Evolutionary conservation across 1,140 invertebrate species (phyloP).

Genomic region (Scaptomyza graminum): DNA sequence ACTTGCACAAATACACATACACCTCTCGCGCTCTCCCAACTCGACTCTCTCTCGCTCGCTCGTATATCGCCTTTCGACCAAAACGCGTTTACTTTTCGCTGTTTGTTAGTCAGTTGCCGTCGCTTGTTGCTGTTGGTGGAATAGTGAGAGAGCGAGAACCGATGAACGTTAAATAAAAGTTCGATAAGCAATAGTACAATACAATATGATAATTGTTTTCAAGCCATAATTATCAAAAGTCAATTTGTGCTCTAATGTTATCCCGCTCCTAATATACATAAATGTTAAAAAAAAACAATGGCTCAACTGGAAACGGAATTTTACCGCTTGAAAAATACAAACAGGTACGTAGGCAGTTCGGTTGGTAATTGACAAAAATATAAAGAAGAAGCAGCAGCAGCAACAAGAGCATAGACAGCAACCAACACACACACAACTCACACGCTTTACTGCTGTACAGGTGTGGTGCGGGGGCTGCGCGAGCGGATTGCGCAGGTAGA

Average conservation of each 20-base stretch:
- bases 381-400: slow-evolving; percentile 40
- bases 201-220: slow-evolving; percentile 25
- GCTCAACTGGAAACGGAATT: slow-evolving; percentile 24
- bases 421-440: slow-evolving; percentile 20
- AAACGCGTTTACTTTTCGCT: slow-evolving; percentile 55
- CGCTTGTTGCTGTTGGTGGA: slow-evolving; percentile 51
- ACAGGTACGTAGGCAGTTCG: slow-evolving; percentile 75
- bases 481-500: slow-evolving; percentile 58
- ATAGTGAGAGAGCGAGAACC: slow-evolving; percentile 6
- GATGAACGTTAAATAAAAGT: slow-evolving; percentile 26
- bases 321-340: slow-evolving; percentile 44
- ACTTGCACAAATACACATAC: slow-evolving; percentile 13
- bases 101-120: slow-evolving; percentile 61
- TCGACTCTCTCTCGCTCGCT: neutral
- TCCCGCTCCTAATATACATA: slow-evolving; percentile 2
- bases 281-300: slow-evolving; percentile 15
- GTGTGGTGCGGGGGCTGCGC: slow-evolving; percentile 61
- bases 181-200: slow-evolving; percentile 24
- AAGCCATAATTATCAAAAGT: slow-evolving; percentile 13
- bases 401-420: slow-evolving; percentile 39
- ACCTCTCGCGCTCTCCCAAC: slow-evolving; percentile 10
- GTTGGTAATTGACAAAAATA: slow-evolving; percentile 69
- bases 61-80: slow-evolving; percentile 58
- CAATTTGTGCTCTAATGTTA: slow-evolving; percentile 5
- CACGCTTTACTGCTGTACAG: slow-evolving; percentile 32